These are phyloP conservation scores for Microcebus griseorufus DNA, from an alignment of 2,113 vertebrate species.

Conservation along the genomic window DNA sequence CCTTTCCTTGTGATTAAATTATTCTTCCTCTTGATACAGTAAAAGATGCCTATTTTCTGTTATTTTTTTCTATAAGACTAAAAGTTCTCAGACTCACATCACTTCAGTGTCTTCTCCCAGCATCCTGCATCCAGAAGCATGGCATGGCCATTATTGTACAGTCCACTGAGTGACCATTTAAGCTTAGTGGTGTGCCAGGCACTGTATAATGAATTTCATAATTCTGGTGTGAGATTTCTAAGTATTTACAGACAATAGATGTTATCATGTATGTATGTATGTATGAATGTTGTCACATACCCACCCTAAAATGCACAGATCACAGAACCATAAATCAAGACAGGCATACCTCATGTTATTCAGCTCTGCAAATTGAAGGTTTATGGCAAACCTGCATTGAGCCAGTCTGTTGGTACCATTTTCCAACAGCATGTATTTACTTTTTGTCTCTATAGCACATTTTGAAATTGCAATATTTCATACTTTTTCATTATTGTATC, in stretches of 20 bases:
- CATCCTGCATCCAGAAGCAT: neutral
- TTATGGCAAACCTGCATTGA: too few species aligned
- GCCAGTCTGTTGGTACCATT: too few species aligned
- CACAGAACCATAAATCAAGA: neutral
- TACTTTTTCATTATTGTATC: too few species aligned
- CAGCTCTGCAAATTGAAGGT: too few species aligned
- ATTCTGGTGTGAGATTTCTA: neutral
- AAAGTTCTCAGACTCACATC: neutral
- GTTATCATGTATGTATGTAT: neutral
- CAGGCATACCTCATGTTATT: too few species aligned
- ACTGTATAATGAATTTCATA: neutral
- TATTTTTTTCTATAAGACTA: constrained; percentile 26
- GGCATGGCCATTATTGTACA: neutral
- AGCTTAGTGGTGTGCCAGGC: neutral
- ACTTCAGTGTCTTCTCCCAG: neutral
- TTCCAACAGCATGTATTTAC: too few species aligned
- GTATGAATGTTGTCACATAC: neutral
- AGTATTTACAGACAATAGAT: neutral
- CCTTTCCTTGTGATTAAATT: neutral
- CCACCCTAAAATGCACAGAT: neutral
- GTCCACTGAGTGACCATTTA: neutral
- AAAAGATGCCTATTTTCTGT: neutral
- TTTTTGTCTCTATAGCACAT: too few species aligned
- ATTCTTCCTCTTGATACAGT: neutral
- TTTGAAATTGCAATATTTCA: too few species aligned